Evolutionary conservation across 2,113 vertebrate genomes (phyloP), one percentile per base, ranked within the genome.

Genomic region (Pachyramphus minor): DNA sequence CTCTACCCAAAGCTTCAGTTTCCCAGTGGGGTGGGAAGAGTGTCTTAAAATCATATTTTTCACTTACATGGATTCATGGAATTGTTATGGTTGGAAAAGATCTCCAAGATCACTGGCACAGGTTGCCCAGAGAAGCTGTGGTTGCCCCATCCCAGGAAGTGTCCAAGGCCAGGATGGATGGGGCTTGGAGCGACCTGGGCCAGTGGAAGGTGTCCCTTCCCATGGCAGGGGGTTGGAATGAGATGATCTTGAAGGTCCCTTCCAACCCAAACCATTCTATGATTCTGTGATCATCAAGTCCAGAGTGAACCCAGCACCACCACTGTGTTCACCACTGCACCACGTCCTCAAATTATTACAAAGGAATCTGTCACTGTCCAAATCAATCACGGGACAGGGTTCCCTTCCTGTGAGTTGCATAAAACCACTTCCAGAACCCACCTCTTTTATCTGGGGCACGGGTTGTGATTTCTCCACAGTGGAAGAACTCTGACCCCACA

Each of bases 121-220:
- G 50, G 25, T 52, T 52, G 14, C 8, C 25, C 50, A 31, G 25
- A 31, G 42, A 4, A 58, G 11, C 42, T 31, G 35, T 56, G 58
- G 42, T 9, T 88, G 50, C 25, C 50, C 50, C 50, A 16, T 27
- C 14, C 50, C 50, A 27, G 50, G 25, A 52, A 52, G 50, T 52
- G 8, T 15, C 25, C 24, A 25, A 50, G 49, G 24, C 24, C 49
- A 27, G 49, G 8, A 27, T 50, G 44, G 30, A 30, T 0, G 0
- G 24, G 20, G 10, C 5, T 63, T 79, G 67, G 67, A 88, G 21
- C 35, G 31, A 0, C 18, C 58, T 64, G 35, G 58, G 35, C 15
- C 2, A 10, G 21, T 50, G 42, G 58, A 7, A 56, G 2, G 1
- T 31, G 41, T 42, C 41, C 49, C n/a, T 87, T 47, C 2, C 20